Evolutionary conservation across 2,113 vertebrate genomes (phyloP), one percentile per base, ranked within the genome.

Genomic region (Dryoscopus gambensis): DNA sequence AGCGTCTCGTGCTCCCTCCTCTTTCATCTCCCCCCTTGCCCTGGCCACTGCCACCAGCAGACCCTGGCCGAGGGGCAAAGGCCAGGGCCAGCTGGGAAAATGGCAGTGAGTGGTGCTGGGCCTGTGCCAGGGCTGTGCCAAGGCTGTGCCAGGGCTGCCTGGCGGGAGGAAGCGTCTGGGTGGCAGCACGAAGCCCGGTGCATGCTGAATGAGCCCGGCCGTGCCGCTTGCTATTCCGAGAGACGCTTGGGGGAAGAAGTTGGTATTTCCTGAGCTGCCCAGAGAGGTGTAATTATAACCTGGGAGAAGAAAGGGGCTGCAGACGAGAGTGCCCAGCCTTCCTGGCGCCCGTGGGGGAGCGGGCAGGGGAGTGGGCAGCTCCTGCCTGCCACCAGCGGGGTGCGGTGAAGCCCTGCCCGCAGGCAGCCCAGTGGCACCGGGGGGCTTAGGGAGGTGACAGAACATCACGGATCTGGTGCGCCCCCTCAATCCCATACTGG

Each of bases 241-340:
- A 95, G 83, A 90, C n/a, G 50, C 87, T 95, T 44, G 73, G 83
- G 93, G 95, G 87, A 94, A 93, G 96, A 87, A 74, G 80, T 20
- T 95, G 97, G 94, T 92, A 93, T 93, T 94, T 89, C 95, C 95
- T 96, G 90, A 87, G 89, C 94, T 23, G 33, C 42, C 92, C 70
- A 6, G 44, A 7, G 84, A 97, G 94, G 94, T 91, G 90, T 97
- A 95, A 97, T 97, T 95, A 93, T 95, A 95, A 96, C 89, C 94
- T 89, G 78, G 27, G 93, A 96, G 87, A 93, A 96, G 91, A 89
- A 96, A 87, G 84, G 93, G 87, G 78, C 94, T 93, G 89, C 84
- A 91, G 88, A 94, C 12, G 6, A 90, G 67, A 53, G 84, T 15
- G 64, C 56, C 81, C 89, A 96, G 93, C 84, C 93, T 81, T 67